Evolutionary conservation across 2,113 vertebrate genomes (phyloP).

Genomic region (Lota lota): DNA sequence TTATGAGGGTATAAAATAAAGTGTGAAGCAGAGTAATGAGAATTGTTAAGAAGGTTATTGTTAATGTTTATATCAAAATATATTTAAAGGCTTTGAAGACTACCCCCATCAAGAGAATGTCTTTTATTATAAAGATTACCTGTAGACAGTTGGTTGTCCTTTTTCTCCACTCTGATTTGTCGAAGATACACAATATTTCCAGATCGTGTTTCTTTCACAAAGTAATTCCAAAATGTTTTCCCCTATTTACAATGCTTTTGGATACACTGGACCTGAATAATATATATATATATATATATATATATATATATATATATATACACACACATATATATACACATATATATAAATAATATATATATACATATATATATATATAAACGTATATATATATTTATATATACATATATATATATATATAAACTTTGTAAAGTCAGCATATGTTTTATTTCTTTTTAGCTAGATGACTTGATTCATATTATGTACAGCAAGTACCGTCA

Average conservation of each 20-base stretch:
- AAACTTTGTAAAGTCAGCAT: conserved; percentile 34
- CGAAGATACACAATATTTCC: conserved; percentile 51
- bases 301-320: no score
- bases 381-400: no score
- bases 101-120: not conserved
- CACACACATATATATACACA: no score
- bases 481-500: conserved; percentile 60
- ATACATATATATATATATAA: no score
- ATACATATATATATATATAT: no score
- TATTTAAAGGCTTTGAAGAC: conserved; percentile 25
- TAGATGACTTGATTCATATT: conserved; percentile 64
- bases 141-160: conserved; percentile 55
- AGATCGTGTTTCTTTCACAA: conserved; percentile 50
- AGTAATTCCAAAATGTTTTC: conserved; percentile 16
- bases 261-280: conserved; percentile 57
- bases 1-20: conserved; percentile 29
- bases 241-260: conserved; percentile 38
- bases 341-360: no score
- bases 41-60: conserved; percentile 30
- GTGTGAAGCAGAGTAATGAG: not conserved
- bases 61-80: conserved; percentile 51
- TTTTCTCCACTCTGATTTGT: conserved; percentile 38
- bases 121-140: conserved; percentile 35
- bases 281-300: no score
- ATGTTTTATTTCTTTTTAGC: conserved; percentile 64